phyloP scores from a whole-genome alignment of 2,797 vertebrate genomes.

The Todus mexicanus region DNA sequence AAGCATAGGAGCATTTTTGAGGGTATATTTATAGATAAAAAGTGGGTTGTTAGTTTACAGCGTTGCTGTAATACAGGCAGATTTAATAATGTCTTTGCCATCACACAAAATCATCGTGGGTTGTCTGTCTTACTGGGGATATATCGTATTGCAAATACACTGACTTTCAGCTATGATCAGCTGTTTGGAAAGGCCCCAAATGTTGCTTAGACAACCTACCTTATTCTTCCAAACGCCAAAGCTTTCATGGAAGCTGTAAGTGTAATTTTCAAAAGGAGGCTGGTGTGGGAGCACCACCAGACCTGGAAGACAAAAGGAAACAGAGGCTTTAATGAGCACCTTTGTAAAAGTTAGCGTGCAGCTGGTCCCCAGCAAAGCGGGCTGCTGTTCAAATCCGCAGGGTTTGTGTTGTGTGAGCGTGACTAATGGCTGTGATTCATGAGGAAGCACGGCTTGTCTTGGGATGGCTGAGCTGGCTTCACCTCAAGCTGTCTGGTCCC shows the following conservation, averaged over 20 bases:
- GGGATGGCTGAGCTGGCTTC: not conserved
- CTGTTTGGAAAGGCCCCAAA: not conserved
- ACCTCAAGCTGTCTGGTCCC: not conserved
- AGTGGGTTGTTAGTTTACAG: not conserved
- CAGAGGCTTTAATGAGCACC: not conserved
- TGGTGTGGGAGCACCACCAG: not conserved
- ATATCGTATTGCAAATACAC: not conserved
- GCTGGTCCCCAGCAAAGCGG: not conserved
- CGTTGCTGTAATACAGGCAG: not conserved
- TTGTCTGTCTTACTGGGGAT: not conserved
- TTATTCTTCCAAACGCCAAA: not conserved
- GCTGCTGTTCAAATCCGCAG: accelerated
- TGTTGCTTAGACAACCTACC: not conserved
- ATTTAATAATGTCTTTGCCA: not conserved
- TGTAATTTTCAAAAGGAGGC: not conserved
- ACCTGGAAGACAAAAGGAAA: not conserved
- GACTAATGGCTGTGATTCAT: not conserved
- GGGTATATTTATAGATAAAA: not conserved
- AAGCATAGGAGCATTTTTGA: not conserved
- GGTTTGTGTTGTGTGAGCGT: not conserved
- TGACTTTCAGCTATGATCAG: not conserved
- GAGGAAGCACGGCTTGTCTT: not conserved
- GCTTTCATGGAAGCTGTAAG: not conserved
- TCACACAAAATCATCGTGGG: not conserved
- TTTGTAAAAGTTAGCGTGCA: not conserved